A percentile compares a stretch with the other conserved stretches of the same genome.
phyloP scores from a whole-genome alignment of 2,797 vertebrate species.

The Clarias laeviceps region DNA sequence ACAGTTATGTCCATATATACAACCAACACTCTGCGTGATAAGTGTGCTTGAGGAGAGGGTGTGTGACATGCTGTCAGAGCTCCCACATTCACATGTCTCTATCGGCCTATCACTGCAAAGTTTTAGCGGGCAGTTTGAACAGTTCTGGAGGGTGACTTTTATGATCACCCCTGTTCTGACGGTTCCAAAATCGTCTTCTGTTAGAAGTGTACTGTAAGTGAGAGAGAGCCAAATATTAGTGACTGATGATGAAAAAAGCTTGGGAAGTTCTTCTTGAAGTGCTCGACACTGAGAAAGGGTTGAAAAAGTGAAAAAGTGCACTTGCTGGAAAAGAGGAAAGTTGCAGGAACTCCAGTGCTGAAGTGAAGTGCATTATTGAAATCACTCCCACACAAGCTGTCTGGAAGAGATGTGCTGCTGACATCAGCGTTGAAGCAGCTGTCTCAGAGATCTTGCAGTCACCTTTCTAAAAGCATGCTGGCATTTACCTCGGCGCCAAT shows the following conservation, averaged over 20 bases:
- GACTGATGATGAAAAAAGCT: background rate
- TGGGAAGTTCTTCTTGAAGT: background rate
- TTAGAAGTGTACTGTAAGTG: background rate
- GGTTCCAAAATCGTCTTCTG: background rate
- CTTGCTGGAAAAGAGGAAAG: constrained; percentile 1
- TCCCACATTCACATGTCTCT: background rate
- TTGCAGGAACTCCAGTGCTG: constrained; percentile 7
- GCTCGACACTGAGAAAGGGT: background rate
- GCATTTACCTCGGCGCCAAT: constrained; percentile 33
- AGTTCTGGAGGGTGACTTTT: background rate
- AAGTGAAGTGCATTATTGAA: constrained; percentile 34
- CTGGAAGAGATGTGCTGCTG: constrained; percentile 22
- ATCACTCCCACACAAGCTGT: constrained; percentile 32
- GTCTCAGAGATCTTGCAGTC: constrained; percentile 31
- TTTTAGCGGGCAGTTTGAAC: background rate
- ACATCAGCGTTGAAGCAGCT: constrained; percentile 23
- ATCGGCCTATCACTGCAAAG: background rate
- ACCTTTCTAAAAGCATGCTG: constrained; percentile 45
- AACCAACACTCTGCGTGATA: background rate
- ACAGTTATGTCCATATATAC: background rate
- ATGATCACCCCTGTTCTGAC: background rate
- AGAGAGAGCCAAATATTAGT: background rate
- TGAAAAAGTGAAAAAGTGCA: constrained; percentile 9
- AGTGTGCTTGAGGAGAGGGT: background rate
- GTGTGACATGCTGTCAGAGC: background rate